Evolutionary conservation across 2,113 vertebrate species (phyloP).

Genomic region (Puntigrus tetrazona): DNA sequence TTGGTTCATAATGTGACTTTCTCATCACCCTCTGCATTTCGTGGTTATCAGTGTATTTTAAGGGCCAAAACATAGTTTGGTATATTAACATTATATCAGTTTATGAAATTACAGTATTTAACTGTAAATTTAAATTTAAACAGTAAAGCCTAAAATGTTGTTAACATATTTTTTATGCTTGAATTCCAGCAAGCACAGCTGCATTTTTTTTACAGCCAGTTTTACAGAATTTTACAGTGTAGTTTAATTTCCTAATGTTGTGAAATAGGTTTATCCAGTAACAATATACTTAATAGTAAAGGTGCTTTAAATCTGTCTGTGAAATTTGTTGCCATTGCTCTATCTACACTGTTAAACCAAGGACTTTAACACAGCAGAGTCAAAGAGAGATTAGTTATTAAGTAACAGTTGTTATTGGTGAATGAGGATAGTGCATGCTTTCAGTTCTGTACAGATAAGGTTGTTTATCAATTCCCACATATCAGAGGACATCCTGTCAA

Average conservation of each 20-base stretch:
- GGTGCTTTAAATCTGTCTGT: neutral
- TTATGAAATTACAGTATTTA: too few relatives aligned
- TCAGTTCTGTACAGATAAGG: slow-evolving; percentile 3
- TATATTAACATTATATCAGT: too few relatives aligned
- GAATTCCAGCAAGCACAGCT: too few relatives aligned
- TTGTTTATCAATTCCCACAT: neutral
- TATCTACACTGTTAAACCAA: slow-evolving; percentile 29
- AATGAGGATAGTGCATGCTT: neutral
- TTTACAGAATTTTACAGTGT: too few relatives aligned
- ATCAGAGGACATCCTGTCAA: neutral
- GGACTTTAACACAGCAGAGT: slow-evolving; percentile 5
- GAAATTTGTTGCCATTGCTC: neutral
- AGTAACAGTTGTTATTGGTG: neutral
- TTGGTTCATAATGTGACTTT: too few relatives aligned
- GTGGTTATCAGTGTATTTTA: too few relatives aligned
- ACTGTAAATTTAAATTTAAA: too few relatives aligned
- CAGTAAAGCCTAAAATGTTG: too few relatives aligned
- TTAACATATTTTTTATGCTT: too few relatives aligned
- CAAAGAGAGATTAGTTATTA: slow-evolving; percentile 30
- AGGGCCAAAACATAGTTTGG: too few relatives aligned
- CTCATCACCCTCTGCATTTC: too few relatives aligned
- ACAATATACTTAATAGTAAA: neutral
- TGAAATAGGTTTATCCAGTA: neutral
- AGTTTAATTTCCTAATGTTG: neutral
- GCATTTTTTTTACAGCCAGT: too few relatives aligned